A percentile compares a stretch with the other conserved stretches of the same genome.
Conservation (phyloP, 2,113 vertebrate species). For the Tringa solitaria region DNA sequence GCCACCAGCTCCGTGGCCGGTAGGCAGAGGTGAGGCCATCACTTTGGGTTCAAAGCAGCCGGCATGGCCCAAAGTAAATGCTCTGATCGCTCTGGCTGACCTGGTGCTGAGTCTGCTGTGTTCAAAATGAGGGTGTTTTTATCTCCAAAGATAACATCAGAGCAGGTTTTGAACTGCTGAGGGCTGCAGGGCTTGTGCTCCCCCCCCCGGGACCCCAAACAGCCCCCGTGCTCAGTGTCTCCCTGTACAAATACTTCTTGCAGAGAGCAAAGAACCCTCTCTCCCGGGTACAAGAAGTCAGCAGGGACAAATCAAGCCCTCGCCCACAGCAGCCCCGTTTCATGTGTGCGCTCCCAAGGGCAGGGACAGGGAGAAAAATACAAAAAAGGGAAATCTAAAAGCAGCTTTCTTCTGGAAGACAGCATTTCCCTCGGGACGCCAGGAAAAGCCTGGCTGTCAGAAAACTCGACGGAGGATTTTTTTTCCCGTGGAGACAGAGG, state of each 20-base stretch:
- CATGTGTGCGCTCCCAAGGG: neutral
- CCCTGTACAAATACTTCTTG: neutral
- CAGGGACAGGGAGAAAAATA: neutral
- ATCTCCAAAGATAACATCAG: neutral
- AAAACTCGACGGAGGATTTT: neutral
- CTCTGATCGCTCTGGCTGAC: neutral
- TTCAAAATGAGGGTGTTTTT: neutral
- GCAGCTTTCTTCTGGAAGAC: neutral
- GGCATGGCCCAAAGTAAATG: fast-evolving
- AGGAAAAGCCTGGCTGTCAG: neutral
- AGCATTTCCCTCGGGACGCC: neutral
- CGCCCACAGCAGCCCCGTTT: fast-evolving
- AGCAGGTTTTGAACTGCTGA: neutral
- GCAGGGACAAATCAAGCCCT: neutral
- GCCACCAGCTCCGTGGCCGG: neutral
- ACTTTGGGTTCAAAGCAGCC: neutral
- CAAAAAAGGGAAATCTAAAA: neutral
- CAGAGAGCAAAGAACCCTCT: neutral
- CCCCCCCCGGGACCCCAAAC: neutral
- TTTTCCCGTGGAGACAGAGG: neutral
- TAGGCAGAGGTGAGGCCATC: neutral
- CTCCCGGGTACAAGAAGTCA: neutral
- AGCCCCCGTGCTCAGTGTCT: fast-evolving
- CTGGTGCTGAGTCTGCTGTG: neutral
- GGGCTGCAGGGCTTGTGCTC: neutral